Evolutionary conservation across 1,140 invertebrate species (phyloP).

Genomic region (Bombus waltoni): DNA sequence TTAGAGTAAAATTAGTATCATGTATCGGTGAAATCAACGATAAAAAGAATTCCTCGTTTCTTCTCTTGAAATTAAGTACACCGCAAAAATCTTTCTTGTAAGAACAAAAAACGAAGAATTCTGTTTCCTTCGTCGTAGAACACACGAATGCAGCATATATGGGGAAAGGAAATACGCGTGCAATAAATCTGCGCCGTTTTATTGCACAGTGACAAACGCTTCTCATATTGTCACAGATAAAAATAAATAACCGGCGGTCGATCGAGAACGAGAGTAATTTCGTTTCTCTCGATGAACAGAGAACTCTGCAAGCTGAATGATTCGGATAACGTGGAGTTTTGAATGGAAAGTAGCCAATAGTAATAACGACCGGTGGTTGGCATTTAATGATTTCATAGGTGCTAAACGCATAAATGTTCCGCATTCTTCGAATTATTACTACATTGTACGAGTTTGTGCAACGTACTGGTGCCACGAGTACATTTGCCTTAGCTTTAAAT

Average conservation of each 20-base stretch:
- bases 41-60: no score
- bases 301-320: background rate
- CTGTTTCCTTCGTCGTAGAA: background rate
- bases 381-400: slow-evolving; percentile 32
- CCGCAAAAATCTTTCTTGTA: background rate
- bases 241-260: slow-evolving; percentile 33
- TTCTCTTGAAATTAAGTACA: no score
- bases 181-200: slow-evolving; percentile 40
- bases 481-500: background rate
- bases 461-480: background rate
- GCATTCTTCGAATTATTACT: slow-evolving; percentile 41
- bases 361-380: background rate
- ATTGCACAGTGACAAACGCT: slow-evolving; percentile 36
- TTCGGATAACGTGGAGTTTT: background rate
- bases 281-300: background rate
- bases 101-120: background rate
- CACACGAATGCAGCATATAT: background rate
- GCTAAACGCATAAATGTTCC: slow-evolving; percentile 43
- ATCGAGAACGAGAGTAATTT: slow-evolving; percentile 28
- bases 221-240: slow-evolving; percentile 13
- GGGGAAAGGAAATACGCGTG: slow-evolving; percentile 21
- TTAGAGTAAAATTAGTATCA: no score
- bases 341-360: slow-evolving; percentile 11
- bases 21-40: no score
- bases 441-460: background rate